Percentiles rank a stretch among this genome's conserved stretches.
phyloP scores from a whole-genome alignment of 53 echinoderm and acorn worm species.

The Glandiceps talaboti region DNA sequence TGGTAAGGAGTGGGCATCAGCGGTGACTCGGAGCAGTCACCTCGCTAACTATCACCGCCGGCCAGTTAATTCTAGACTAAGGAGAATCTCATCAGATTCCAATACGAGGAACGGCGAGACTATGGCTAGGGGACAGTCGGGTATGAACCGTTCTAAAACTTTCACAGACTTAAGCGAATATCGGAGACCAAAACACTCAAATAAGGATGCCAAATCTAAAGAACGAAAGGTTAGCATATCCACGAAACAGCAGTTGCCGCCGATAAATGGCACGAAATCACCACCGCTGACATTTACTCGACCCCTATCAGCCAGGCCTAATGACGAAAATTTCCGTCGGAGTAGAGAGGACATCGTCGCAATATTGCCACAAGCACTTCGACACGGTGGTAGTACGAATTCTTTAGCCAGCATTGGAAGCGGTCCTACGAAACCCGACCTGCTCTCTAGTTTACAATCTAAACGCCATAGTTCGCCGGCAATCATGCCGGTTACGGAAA shows the following conservation, averaged over 20 bases:
- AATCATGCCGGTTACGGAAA: background rate
- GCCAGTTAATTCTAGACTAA: background rate
- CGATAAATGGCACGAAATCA: background rate
- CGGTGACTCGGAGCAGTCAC: background rate
- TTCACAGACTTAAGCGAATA: background rate
- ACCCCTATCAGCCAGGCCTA: background rate
- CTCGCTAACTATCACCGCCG: background rate
- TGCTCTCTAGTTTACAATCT: background rate
- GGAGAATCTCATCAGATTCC: background rate
- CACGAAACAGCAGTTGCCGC: background rate
- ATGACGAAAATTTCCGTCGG: background rate
- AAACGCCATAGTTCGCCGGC: slow-evolving; percentile 1
- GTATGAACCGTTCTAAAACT: background rate
- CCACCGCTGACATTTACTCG: background rate
- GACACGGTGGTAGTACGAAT: background rate
- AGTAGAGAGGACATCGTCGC: background rate
- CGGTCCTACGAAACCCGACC: background rate
- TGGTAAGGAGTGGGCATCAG: background rate
- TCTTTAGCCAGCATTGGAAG: background rate
- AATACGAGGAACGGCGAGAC: background rate
- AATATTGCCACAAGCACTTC: background rate
- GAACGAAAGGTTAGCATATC: background rate
- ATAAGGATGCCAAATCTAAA: background rate
- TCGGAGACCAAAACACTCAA: background rate
- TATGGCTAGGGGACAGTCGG: background rate